These are phyloP conservation scores for Drosophila siamana DNA, from an alignment of 2,888 invertebrate genomes.

Conservation along the genomic window DNA sequence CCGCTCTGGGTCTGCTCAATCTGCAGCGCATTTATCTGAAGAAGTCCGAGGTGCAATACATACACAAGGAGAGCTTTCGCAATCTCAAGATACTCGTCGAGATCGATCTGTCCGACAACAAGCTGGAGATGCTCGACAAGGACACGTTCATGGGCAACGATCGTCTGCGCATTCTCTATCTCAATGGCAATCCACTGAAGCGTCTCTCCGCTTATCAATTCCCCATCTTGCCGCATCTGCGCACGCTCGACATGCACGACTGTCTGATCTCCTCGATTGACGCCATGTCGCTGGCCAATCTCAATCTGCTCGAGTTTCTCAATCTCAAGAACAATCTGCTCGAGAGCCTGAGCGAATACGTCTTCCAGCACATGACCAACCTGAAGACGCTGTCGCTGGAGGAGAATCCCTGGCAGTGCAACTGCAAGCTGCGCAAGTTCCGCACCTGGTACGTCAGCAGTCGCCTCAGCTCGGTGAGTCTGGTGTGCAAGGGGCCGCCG, in stretches of 20 bases:
- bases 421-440: constrained; percentile 93
- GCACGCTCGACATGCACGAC: constrained; percentile 92
- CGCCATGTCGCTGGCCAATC: constrained; percentile 91
- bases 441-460: constrained; percentile 93
- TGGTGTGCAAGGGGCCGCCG: constrained; percentile 91
- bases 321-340: constrained; percentile 93
- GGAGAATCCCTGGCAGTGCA: constrained; percentile 96
- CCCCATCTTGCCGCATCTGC: constrained; percentile 92
- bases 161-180: constrained; percentile 90
- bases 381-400: constrained; percentile 93
- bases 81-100: constrained; percentile 94
- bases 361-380: constrained; percentile 90
- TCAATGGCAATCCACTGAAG: constrained; percentile 93
- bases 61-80: constrained; percentile 94
- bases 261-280: constrained; percentile 92
- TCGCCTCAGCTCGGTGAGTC: constrained; percentile 91
- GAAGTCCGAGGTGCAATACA: constrained; percentile 90
- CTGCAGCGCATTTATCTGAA: constrained; percentile 93
- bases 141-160: constrained; percentile 94
- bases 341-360: constrained; percentile 88
- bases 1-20: constrained; percentile 91
- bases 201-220: constrained; percentile 91
- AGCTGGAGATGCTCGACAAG: constrained; percentile 90
- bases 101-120: constrained; percentile 94
- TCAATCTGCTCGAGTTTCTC: constrained; percentile 90